Conservation (phyloP, 2,888 invertebrate genomes). For the Dasypogon diadema region DNA sequence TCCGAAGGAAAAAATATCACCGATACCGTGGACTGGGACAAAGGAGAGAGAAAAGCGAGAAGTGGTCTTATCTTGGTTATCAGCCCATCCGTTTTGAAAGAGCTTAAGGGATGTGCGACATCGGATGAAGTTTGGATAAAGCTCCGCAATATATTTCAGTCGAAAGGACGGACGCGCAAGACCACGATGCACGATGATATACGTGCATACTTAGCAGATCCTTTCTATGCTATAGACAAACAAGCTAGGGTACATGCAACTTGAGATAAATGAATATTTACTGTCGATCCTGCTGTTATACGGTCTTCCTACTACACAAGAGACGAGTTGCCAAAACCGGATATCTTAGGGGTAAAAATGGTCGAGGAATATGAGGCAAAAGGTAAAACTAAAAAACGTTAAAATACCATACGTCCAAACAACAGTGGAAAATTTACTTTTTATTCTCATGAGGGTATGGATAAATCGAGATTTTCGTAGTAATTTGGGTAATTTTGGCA, state of each 20-base stretch:
- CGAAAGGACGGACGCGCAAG: conserved; percentile 11
- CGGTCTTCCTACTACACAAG: not conserved
- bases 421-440: too few species aligned
- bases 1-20: too few species aligned
- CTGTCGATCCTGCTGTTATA: not conserved
- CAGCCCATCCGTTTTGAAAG: not conserved
- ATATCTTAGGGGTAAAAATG: not conserved
- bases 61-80: too few species aligned
- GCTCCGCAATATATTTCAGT: not conserved
- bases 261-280: not conserved
- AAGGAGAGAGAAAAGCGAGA: too few species aligned
- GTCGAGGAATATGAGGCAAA: not conserved
- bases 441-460: too few species aligned
- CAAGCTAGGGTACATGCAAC: not conserved
- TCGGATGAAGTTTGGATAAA: not conserved
- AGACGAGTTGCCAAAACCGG: not conserved
- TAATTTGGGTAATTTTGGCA: too few species aligned
- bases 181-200: not conserved
- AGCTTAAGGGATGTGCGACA: not conserved
- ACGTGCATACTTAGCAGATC: not conserved
- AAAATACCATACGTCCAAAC: too few species aligned
- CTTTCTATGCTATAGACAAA: conserved; percentile 6
- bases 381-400: too few species aligned
- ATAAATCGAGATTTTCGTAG: too few species aligned
- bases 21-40: too few species aligned